Evolutionary conservation across 1,140 invertebrate species (phyloP), one percentile per base, ranked within the genome.

Genomic region (Anastatus disparis): DNA sequence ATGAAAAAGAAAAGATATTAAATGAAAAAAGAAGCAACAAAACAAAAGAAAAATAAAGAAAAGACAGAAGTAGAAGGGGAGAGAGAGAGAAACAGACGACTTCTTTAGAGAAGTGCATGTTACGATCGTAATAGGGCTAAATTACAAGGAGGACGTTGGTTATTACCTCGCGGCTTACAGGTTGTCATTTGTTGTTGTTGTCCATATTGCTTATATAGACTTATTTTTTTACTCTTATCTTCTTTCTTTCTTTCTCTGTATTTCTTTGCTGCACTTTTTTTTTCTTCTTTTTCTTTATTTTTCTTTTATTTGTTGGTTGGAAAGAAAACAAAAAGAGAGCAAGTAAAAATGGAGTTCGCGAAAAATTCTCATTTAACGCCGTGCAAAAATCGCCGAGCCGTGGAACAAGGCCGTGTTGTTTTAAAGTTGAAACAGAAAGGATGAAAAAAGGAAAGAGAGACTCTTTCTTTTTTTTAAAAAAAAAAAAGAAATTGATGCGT

Each of bases 101-200:
- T 58, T 35, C 26, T 17, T 50, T 48, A 58, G 64, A 56, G 42
- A 58, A 67, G 53, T 67, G 64, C 53, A 67, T 13, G 53, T 58
- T 35, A 15, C 20, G 44, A 8, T 38, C 4, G 58, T 62, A 70
- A 70, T 70, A 55, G 46, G 35, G 55, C 58, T 42, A 70, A 70
- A 70, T 70, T 70, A 70, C 58, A 55, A 62, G 50, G 67, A 52
- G 58, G 50, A 62, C 46, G 66, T 40, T 40, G 38, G 67, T 62
- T 29, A 62, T 70, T 70, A 70, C 35, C 4, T 26, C 26, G 55
- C 17, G 35, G 58, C 48, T 9, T 12, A n/a, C 58, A 58, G n/a
- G 35, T 62, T 70, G 50, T 62, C 58, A 62, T 62, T 61, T 62
- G 58, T 17, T 10, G 61, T 31, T 31, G 26, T 13, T 7, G 29